A percentile compares a stretch with the other conserved stretches of the same genome.
Conservation (phyloP, 2,113 vertebrate genomes). For the Isichthys henryi region DNA sequence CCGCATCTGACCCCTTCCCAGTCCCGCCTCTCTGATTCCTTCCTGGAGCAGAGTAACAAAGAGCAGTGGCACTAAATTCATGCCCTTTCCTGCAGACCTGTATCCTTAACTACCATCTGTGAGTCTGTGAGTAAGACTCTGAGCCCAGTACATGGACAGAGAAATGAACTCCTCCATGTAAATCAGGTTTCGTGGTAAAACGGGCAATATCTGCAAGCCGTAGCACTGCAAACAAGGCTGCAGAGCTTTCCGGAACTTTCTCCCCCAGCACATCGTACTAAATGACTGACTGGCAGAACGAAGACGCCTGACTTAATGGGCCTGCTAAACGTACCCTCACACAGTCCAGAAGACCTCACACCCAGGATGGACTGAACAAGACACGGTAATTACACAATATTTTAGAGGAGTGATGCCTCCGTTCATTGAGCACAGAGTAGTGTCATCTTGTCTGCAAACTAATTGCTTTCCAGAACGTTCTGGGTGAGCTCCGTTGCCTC, state of each 20-base stretch:
- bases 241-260: not conserved
- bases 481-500: not conserved
- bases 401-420: not conserved
- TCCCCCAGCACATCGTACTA: not conserved
- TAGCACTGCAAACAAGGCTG: not conserved
- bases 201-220: not conserved
- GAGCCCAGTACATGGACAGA: not conserved
- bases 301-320: not conserved
- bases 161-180: not conserved
- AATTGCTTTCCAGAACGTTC: not conserved
- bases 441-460: not conserved
- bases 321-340: not conserved
- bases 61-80: not conserved
- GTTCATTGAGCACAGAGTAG: not conserved
- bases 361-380: not conserved
- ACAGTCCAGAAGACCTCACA: not conserved
- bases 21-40: not conserved
- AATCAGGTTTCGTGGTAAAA: not conserved
- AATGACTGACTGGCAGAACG: not conserved
- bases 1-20: not conserved
- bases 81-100: not conserved
- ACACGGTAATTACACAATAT: not conserved
- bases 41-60: not conserved
- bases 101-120: not conserved
- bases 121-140: not conserved